A percentile compares a stretch with the other conserved stretches of the same genome.
phyloP scores from a whole-genome alignment of 2,797 vertebrate species.

The Ceryle rudis region DNA sequence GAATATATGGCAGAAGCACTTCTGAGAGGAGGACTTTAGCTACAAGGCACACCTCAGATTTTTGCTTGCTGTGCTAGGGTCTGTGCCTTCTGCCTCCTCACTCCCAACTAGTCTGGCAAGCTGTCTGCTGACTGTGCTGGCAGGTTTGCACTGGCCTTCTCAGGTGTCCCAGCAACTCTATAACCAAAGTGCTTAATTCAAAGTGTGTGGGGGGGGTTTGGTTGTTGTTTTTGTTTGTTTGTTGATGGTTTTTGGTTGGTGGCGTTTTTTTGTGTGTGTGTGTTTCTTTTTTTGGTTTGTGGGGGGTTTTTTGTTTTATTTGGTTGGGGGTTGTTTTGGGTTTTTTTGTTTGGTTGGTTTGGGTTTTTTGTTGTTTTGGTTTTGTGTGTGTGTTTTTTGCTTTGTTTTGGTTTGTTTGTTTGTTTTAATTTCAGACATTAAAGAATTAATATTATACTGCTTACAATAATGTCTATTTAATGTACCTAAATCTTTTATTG shows the following conservation, averaged over 20 bases:
- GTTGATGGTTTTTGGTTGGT: no score
- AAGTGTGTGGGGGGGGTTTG: neutral
- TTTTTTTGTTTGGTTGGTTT: no score
- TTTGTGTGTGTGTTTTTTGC: neutral
- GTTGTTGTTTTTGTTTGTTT: no score
- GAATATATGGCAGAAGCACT: neutral
- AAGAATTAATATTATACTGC: neutral
- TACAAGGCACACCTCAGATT: neutral
- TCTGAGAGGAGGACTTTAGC: neutral
- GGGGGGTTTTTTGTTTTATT: no score
- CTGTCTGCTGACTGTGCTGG: neutral
- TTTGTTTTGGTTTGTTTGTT: neutral
- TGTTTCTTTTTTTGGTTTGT: no score
- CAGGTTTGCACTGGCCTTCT: neutral
- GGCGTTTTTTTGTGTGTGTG: no score
- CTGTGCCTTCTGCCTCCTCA: neutral
- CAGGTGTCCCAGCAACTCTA: neutral
- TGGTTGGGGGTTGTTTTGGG: no score
- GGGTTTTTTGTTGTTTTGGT: neutral
- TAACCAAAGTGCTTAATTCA: neutral
- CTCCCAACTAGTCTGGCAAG: fast-evolving
- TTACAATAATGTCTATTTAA: neutral
- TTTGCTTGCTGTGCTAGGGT: neutral
- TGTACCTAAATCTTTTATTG: neutral
- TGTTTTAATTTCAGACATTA: neutral